Base-by-base conservation (phyloP, 2,888 invertebrate species). In the Lymantria dispar region DNA sequence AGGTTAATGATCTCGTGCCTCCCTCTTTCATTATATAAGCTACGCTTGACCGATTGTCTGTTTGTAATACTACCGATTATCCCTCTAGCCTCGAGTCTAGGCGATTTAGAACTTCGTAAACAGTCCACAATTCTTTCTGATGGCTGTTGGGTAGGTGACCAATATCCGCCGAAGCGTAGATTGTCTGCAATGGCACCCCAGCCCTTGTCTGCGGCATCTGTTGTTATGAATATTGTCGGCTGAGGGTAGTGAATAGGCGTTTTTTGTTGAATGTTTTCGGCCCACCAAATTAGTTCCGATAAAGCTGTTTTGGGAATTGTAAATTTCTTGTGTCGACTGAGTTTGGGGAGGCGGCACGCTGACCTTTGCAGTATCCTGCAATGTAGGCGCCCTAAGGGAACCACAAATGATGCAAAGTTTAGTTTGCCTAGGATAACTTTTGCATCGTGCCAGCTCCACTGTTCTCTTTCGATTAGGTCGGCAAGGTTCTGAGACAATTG, bases 21-120 rank as follows among this genome's bases (percentile, higher is more conserved):
- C 64, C 65, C 31, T 67, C 52, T 14, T 63, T 66, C 0, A 45
- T 53, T 8, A 42, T 42, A n/a, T 42, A 42, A 11, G 42, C 11
- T 29, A 29, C 42, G 29, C 22, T 29, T 1, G 68, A 54, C 14
- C 43, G 43, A 36, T 63, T 66, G 58, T n/a, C n/a, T n/a, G n/a
- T n/a, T n/a, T n/a, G n/a, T n/a, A n/a, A n/a, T n/a, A n/a, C n/a
- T n/a, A n/a, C n/a, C n/a, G n/a, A n/a, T n/a, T n/a, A n/a, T 58
- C 62, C n/a, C n/a, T n/a, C n/a, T n/a, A n/a, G n/a, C n/a, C n/a
- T n/a, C n/a, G n/a, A n/a, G n/a, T n/a, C n/a, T n/a, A n/a, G n/a
- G n/a, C n/a, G n/a, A n/a, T n/a, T n/a, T n/a, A 10, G 64, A 5
- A 47, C 39, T 7, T 38, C 38, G 8, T 43, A 39, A n/a, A 10